phyloP scores from a whole-genome alignment of 2,888 invertebrate species.

The Masnerella sp. region DNA sequence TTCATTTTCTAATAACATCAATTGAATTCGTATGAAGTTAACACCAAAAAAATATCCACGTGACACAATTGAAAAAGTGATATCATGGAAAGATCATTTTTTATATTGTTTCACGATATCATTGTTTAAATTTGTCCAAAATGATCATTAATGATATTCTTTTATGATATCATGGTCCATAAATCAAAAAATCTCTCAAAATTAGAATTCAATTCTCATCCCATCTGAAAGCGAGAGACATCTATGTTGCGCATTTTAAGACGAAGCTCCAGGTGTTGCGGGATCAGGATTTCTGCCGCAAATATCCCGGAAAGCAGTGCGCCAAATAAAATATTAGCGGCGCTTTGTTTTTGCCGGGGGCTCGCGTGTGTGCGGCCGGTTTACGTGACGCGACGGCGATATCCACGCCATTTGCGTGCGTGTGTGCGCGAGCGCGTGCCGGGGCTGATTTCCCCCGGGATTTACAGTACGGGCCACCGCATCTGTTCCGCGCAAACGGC shows the following conservation, averaged over 20 bases:
- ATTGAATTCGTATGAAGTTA: no score
- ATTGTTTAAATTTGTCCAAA: no score
- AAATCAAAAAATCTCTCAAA: no score
- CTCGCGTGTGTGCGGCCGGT: slow-evolving; percentile 43
- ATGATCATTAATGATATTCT: no score
- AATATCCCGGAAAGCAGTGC: slow-evolving; percentile 2
- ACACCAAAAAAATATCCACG: no score
- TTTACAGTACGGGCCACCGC: slow-evolving; percentile 62
- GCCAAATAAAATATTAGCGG: slow-evolving; percentile 69
- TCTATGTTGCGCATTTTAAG: slow-evolving; percentile 6
- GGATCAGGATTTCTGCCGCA: slow-evolving; percentile 17
- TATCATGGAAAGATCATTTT: no score
- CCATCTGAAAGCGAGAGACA: no score
- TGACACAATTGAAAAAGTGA: no score
- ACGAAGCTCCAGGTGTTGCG: slow-evolving; percentile 23
- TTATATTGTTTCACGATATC: no score
- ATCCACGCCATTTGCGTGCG: slow-evolving; percentile 43
- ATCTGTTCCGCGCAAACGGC: slow-evolving; percentile 36
- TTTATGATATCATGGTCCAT: no score
- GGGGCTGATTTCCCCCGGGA: slow-evolving; percentile 75
- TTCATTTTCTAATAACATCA: no score
- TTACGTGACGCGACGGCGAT: slow-evolving; percentile 51
- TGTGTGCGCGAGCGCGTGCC: slow-evolving; percentile 46
- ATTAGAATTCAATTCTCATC: no score
- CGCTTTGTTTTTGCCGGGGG: slow-evolving; percentile 62